Conservation (phyloP, 2,888 invertebrate species). For the Drosophila testacea region DNA sequence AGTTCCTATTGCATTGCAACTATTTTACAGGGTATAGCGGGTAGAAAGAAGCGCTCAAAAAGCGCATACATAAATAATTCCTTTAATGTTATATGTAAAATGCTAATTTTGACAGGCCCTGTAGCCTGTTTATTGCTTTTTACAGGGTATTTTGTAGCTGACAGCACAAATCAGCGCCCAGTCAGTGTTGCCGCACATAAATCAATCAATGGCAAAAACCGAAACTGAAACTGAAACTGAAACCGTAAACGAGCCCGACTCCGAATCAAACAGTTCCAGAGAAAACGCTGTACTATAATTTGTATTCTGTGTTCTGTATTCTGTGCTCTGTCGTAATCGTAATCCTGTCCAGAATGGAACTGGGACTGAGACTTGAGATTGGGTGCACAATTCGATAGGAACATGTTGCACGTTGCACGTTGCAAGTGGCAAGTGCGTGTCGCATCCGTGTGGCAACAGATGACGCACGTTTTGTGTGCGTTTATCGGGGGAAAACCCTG, state of each 20-base stretch:
- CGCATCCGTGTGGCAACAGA: slow-evolving; percentile 47
- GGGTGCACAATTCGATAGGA: background rate
- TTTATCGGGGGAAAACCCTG: slow-evolving; percentile 49
- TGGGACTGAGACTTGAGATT: background rate
- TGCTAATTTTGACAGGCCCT: too few relatives aligned
- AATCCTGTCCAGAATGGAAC: slow-evolving; percentile 38
- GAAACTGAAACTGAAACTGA: slow-evolving; percentile 1
- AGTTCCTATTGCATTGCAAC: background rate
- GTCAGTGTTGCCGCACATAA: slow-evolving; percentile 34
- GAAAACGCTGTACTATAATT: slow-evolving; percentile 13
- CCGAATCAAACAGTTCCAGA: slow-evolving; percentile 26
- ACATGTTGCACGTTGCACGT: slow-evolving; percentile 2
- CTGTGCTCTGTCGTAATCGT: slow-evolving; percentile 23
- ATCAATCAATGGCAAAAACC: slow-evolving; percentile 46
- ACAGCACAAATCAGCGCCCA: slow-evolving; percentile 26
- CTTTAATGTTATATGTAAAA: background rate
- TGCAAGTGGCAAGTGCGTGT: slow-evolving; percentile 15
- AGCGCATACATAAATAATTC: background rate
- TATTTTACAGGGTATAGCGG: background rate
- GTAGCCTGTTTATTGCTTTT: background rate
- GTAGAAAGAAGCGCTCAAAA: too few relatives aligned
- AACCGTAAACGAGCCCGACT: background rate
- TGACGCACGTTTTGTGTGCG: slow-evolving; percentile 52
- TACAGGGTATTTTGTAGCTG: slow-evolving; percentile 14
- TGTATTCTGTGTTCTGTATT: background rate